Conservation (phyloP, 2,888 invertebrate genomes). For the Notodonta ziczac region DNA sequence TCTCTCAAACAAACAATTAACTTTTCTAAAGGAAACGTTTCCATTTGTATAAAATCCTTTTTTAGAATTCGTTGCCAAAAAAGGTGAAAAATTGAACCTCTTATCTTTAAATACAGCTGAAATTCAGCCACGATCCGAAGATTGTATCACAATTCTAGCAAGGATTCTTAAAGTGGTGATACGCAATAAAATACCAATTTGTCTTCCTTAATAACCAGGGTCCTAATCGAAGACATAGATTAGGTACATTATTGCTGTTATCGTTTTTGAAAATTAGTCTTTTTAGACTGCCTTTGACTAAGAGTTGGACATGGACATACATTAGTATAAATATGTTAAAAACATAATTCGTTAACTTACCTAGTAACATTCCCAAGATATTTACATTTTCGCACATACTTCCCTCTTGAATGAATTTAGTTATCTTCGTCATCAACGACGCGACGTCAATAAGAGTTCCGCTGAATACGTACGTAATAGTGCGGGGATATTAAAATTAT, state of each 20-base stretch:
- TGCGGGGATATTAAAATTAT: conserved; percentile 51
- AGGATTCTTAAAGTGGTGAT: conserved; percentile 16
- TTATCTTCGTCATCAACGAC: conserved; percentile 14
- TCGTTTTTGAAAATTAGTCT: no score
- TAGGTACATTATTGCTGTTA: no score
- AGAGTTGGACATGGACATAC: no score
- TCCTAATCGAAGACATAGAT: background rate
- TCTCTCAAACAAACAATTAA: conserved; percentile 55
- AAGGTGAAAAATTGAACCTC: conserved; percentile 44
- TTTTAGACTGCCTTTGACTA: no score
- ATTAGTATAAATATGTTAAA: no score
- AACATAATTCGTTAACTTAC: background rate
- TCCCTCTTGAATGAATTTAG: background rate
- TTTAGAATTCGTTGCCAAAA: conserved; percentile 44
- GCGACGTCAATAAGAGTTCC: conserved; percentile 23
- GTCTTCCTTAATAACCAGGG: background rate
- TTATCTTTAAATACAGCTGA: conserved; percentile 28
- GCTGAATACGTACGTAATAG: conserved; percentile 16
- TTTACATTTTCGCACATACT: background rate
- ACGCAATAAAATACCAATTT: background rate
- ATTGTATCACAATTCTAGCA: conserved; percentile 22
- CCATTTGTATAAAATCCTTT: conserved; percentile 57
- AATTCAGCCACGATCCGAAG: conserved; percentile 10
- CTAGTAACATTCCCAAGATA: background rate
- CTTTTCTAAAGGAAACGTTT: conserved; percentile 51